Base-by-base conservation (phyloP, 2,113 vertebrate genomes). In the Ancistrus triradiatus region DNA sequence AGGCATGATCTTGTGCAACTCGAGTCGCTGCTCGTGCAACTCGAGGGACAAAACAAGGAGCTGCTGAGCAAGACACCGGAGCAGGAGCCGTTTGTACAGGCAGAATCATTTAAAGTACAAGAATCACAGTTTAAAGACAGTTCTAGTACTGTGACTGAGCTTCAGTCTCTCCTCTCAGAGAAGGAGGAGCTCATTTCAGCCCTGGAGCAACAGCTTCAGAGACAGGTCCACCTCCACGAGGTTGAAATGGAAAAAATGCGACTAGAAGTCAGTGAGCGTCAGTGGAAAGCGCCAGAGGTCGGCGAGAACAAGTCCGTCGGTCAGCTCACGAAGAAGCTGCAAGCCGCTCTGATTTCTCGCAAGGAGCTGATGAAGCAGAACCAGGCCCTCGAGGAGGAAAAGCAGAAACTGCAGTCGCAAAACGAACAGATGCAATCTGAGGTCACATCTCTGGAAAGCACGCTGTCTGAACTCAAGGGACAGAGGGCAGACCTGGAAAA, bases 361-460 rank as follows among this genome's bases (percentile, higher is more conserved):
- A 95, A 91, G 72, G 91, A 93, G 44, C 81, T 85, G 3, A 6
- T 91, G 63, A 90, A 84, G 73, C 88, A 91, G 78, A 93, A 89
- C 2, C 73, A 78, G 14, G 47, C 58, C 2, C 78, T 92, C 0
- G 91, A 89, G 62, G 85, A 90, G 1, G 76, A 85, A 51, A 42
- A 78, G 5, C 79, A 87, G 56, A 70, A 72, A 8, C 22, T 91
- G 22, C 51, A 72, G 1, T 33, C 70, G 2, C 77, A 87, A 74
- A 82, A 68, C 19, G 75, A 89, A 38, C 77, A 81, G 1, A 74
- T 88, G 24, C 44, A 81, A 51, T 74, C 59, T 0, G 81, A 86
- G 47, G 56, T 19, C 8, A 37, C 59, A 3, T 57, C 70, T 9
- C 76, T 90, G 33, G 81, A 84, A 1, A 68, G 65, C 2, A 76